Evolutionary conservation across 2,113 vertebrate species (phyloP).

Genomic region (Hippoglossus stenolepis): DNA sequence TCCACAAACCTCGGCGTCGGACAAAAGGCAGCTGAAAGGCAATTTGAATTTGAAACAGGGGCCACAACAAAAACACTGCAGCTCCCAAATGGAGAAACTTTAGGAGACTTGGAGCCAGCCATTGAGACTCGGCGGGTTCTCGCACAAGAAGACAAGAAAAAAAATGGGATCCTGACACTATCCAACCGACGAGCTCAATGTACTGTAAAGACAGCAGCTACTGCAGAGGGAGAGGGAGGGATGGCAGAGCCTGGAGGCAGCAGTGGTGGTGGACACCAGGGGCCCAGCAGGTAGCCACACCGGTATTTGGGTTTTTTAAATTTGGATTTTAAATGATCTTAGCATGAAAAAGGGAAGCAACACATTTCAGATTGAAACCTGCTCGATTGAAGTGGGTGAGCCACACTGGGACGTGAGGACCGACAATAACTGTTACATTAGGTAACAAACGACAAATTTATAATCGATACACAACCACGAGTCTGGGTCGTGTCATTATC

Average conservation of each 20-base stretch:
- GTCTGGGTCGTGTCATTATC: conserved; percentile 22
- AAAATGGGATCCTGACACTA: conserved; percentile 65
- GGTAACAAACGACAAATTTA: not conserved
- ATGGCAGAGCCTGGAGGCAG: conserved; percentile 48
- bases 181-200: conserved; percentile 42
- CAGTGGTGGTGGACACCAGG: conserved; percentile 45
- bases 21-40: conserved; percentile 81
- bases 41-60: conserved; percentile 85
- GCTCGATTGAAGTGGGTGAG: not conserved
- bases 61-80: conserved; percentile 67
- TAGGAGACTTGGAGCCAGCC: conserved; percentile 55
- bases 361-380: not conserved
- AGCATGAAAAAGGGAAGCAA: not conserved
- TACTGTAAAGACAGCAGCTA: conserved; percentile 69
- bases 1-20: conserved; percentile 76
- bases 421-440: not conserved
- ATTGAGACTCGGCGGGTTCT: conserved; percentile 47
- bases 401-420: not conserved
- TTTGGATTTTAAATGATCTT: not conserved
- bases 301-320: not conserved
- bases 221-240: conserved; percentile 46
- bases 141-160: conserved; percentile 27
- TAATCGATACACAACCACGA: not conserved
- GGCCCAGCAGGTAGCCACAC: conserved; percentile 44
- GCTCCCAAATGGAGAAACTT: conserved; percentile 66